phyloP scores from a whole-genome alignment of 1,140 invertebrate genomes.

The Drosophila arizonae region DNA sequence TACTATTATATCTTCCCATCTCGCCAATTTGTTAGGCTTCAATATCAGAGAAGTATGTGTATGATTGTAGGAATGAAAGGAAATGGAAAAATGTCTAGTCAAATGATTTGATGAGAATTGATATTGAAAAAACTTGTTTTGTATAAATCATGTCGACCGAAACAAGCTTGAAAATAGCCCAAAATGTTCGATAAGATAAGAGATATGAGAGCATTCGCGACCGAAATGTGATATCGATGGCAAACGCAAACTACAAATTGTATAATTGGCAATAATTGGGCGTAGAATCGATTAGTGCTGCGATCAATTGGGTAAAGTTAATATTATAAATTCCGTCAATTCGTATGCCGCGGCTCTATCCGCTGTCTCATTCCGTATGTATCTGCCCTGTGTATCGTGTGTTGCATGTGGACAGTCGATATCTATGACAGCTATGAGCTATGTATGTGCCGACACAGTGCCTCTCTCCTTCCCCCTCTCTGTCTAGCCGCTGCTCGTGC shows the following conservation, averaged over 20 bases:
- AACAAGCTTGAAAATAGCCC: conserved; percentile 29
- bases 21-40: too few relatives aligned
- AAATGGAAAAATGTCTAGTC: not conserved
- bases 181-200: conserved; percentile 24
- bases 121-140: conserved; percentile 39
- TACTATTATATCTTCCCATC: too few relatives aligned
- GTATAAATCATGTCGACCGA: conserved; percentile 4
- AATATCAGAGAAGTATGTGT: too few relatives aligned
- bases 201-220: conserved; percentile 21
- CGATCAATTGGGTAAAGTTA: conserved; percentile 8
- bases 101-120: conserved; percentile 25
- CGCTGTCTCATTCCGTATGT: conserved; percentile 51
- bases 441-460: conserved; percentile 13
- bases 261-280: not conserved
- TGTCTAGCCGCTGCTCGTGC: not conserved
- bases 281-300: conserved; percentile 12
- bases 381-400: conserved; percentile 53
- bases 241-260: not conserved
- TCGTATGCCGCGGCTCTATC: not conserved
- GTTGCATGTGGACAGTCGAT: conserved; percentile 41
- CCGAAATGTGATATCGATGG: not conserved
- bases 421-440: conserved; percentile 70
- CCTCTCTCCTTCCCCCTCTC: not conserved
- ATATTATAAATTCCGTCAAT: not conserved
- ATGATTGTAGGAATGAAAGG: too few relatives aligned